Percentiles rank a stretch among this genome's conserved stretches.
Conservation (phyloP, 2,113 vertebrate species). For the Lepisosteus oculatus region DNA sequence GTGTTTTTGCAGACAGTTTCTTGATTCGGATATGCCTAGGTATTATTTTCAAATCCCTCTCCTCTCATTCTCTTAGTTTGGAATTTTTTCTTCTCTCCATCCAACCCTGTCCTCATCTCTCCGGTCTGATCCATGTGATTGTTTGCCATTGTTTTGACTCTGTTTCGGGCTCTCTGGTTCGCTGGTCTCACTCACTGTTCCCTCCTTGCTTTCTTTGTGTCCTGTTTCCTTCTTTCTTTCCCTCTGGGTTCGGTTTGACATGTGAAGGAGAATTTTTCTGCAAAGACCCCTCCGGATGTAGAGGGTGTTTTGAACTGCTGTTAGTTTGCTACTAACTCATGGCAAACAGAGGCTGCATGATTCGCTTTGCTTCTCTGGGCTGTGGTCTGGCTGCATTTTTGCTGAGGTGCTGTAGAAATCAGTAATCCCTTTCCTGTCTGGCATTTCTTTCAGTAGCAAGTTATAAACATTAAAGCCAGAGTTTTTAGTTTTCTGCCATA, state of each 20-base stretch:
- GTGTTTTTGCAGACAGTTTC: slow-evolving; percentile 98
- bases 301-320: slow-evolving; percentile 41
- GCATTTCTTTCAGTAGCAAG: background rate
- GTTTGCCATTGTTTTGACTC: slow-evolving; percentile 19
- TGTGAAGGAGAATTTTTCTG: slow-evolving; percentile 27
- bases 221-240: slow-evolving; percentile 18
- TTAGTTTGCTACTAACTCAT: slow-evolving; percentile 24
- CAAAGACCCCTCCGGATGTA: slow-evolving; percentile 39
- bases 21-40: slow-evolving; percentile 99
- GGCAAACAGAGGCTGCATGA: slow-evolving; percentile 52
- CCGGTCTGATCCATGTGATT: slow-evolving; percentile 35
- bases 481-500: too few species aligned
- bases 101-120: slow-evolving; percentile 22
- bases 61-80: slow-evolving; percentile 38
- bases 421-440: slow-evolving; percentile 17
- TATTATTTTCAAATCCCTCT: slow-evolving; percentile 73
- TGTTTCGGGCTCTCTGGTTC: slow-evolving; percentile 32
- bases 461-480: background rate
- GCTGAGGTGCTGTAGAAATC: slow-evolving; percentile 50
- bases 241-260: slow-evolving; percentile 30
- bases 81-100: background rate
- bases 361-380: slow-evolving; percentile 49
- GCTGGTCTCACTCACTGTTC: slow-evolving; percentile 37
- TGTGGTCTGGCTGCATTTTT: slow-evolving; percentile 35
- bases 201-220: slow-evolving; percentile 26